Conservation (phyloP, 2,113 vertebrate species). For the Chitala chitala region DNA sequence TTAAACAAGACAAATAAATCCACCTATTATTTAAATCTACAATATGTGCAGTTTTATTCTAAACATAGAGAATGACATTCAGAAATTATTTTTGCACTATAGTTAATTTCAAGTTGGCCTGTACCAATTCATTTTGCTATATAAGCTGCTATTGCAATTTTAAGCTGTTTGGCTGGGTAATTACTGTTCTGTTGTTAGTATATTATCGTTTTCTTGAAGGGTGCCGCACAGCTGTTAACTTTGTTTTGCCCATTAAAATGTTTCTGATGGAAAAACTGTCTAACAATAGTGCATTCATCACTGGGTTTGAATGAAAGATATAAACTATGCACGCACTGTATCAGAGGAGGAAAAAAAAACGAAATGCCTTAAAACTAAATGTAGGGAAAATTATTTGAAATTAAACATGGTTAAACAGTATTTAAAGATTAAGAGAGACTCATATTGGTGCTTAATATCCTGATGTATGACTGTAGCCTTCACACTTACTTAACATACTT, state of each 20-base stretch:
- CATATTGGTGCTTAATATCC: background rate
- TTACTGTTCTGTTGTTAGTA: background rate
- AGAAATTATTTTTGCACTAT: constrained; percentile 1
- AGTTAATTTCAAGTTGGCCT: background rate
- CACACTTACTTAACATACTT: background rate
- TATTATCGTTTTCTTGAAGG: background rate
- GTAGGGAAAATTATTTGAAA: background rate
- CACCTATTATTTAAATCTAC: constrained; percentile 4
- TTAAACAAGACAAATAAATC: too few species aligned
- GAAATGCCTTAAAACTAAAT: background rate
- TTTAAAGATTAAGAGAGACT: constrained; percentile 2
- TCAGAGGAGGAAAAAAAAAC: background rate
- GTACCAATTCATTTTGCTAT: background rate
- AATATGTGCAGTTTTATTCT: constrained; percentile 11
- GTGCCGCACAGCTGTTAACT: background rate
- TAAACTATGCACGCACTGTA: too few species aligned
- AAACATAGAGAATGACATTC: background rate
- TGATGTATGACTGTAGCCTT: background rate
- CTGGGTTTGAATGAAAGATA: too few species aligned
- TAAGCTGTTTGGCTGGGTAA: constrained; percentile 13
- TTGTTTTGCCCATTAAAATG: constrained; percentile 5
- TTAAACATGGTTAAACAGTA: background rate
- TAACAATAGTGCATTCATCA: background rate
- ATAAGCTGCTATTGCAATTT: background rate
- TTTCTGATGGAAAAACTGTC: background rate